Percentiles rank a stretch among this genome's conserved stretches.
These are phyloP conservation scores for Amphimedon queenslandica DNA, from an alignment of 37 sponge, comb jelly and placozoan species.

Conservation along the genomic window DNA sequence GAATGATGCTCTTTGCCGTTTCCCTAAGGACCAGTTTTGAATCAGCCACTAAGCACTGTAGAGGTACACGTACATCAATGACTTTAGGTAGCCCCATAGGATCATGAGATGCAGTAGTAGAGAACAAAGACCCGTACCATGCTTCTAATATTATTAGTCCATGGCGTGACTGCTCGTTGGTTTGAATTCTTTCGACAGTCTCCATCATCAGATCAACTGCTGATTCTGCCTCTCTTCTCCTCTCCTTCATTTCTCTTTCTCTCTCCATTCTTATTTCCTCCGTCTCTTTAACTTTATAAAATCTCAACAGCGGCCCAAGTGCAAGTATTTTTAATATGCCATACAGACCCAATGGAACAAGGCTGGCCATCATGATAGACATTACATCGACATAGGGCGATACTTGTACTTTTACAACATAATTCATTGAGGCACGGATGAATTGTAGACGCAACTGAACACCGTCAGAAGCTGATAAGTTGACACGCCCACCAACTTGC, in stretches of 20 bases:
- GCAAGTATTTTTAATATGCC: slow-evolving; percentile 54
- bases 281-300: slow-evolving; percentile 49
- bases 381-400: slow-evolving; percentile 41
- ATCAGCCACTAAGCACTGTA: slow-evolving; percentile 90
- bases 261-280: slow-evolving; percentile 40
- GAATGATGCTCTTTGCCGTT: slow-evolving; percentile 55
- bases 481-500: slow-evolving; percentile 29
- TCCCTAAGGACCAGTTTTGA: slow-evolving; percentile 85
- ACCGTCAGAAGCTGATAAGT: slow-evolving; percentile 26
- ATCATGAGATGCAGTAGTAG: neutral
- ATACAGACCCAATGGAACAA: slow-evolving; percentile 69
- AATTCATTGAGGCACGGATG: slow-evolving; percentile 58
- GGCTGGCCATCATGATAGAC: slow-evolving; percentile 71
- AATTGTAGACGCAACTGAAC: slow-evolving; percentile 58
- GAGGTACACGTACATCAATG: slow-evolving; percentile 82
- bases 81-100: slow-evolving; percentile 45
- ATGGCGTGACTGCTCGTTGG: slow-evolving; percentile 58
- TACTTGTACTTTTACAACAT: slow-evolving; percentile 46
- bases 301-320: slow-evolving; percentile 59
- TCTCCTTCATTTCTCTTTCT: slow-evolving; percentile 36
- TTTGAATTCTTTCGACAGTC: slow-evolving; percentile 64
- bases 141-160: slow-evolving; percentile 88
- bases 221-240: slow-evolving; percentile 67
- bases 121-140: slow-evolving; percentile 89
- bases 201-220: slow-evolving; percentile 90